Base-by-base conservation (phyloP, 2,113 vertebrate genomes). In the Labeo catla region DNA sequence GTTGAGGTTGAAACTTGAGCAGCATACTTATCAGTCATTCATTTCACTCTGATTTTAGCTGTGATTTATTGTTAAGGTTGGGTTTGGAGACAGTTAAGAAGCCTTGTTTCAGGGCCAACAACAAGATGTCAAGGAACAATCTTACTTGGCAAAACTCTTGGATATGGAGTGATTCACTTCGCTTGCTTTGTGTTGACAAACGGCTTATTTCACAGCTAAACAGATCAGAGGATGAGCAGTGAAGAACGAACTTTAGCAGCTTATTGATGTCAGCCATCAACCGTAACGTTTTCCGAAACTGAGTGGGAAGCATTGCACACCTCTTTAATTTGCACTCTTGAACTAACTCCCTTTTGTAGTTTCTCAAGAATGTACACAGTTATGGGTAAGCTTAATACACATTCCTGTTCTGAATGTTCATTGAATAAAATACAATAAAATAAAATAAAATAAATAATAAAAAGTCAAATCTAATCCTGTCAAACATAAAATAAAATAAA, bases 151-250 rank as follows among this genome's bases (percentile, higher is more conserved):
- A 11, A 73, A 34, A 39, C 66, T n/a, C 36, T 45, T 11, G 19
- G 39, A 73, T 21, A 73, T n/a, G 70, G 19, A 45, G 39, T 45
- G 19, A 45, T 45, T 43, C 16, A 3, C 19, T n/a, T 45, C 21
- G 4, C n/a, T 45, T 45, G 39, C 39, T 72, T 57, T 19, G n/a
- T 43, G 43, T 19, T 47, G 59, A 87, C 82, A 80, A 77, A 87
- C 66, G 57, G 76, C 72, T 16, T n/a, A 47, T 54, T 12, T 83
- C 49, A n/a, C 45, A 19, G 72, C 73, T 49, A 83, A 61, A 43
- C 61, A 83, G 83, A 68, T 72, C 12, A 39, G 80, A 49, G n/a
- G 80, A 23, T 19, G 78, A 81, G 39, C 2, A 39, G 15, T 21
- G 36, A 45, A 66, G 12, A 66, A 39, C 28, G 4, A 28, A 63